Evolutionary conservation across 2,113 vertebrate genomes (phyloP), one percentile per base, ranked within the genome.

Genomic region (Myotis brandtii): DNA sequence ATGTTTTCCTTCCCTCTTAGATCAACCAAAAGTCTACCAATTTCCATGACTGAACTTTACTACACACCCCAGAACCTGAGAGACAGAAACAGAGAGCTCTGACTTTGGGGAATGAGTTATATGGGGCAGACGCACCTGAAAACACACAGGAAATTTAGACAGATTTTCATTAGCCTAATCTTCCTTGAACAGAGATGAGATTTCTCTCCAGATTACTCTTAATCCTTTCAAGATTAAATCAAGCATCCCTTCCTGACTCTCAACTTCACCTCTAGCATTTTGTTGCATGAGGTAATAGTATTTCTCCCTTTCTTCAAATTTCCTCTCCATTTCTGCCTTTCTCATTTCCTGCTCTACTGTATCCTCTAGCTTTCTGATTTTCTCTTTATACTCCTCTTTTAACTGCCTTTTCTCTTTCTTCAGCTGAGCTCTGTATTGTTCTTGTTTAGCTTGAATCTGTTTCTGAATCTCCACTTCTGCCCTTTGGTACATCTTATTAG

Each of bases 401-500:
- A 50, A 50, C 48, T 50, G 3, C 4, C 48, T 50, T 14, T 4
- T 75, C 30, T 48, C 66, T 73, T 21, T 92, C 85, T 96, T 72
- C 4, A 93, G 8, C 34, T 93, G 52, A 18, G 11, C 16, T 67
- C 48, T 50, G 48, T 5, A 50, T 5, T 50, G 3, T 50, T 50
- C 48, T 50, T 16, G 13, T 50, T 4, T 14, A 13, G 3, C 6
- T n/a, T 12, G 94, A 40, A 97, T 95, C 8, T 92, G 95, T 46
- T 98, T 97, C 69, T 80, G 94, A 92, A 98, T 96, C 54, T 96
- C 89, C 18, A 34, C 73, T 93, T 98, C 97, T 0, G 94, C 72
- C 6, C 0, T 76, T 32, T 30, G 12, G 43, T 70, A 97, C 17
- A 13, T 10, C 43, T 64, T 0, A 3, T 92, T 94, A 1, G 66